Conservation (phyloP, 1,140 invertebrate species). For the Zaprionus africanus region DNA sequence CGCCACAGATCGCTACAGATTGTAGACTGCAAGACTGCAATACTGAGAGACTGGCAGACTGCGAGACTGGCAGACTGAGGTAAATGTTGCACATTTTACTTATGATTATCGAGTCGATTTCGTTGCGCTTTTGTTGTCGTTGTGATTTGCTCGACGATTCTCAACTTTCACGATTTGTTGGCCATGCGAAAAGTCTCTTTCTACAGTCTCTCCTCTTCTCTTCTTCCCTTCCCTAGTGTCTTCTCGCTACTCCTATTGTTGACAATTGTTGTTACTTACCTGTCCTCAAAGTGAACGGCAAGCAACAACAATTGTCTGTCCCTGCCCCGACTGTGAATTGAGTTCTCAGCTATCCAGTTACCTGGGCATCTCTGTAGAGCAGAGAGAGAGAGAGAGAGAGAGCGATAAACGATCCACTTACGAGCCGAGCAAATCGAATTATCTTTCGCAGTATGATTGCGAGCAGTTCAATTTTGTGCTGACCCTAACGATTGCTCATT, state of each 20-base stretch:
- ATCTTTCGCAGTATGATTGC: neutral
- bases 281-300: slow-evolving; percentile 60
- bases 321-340: slow-evolving; percentile 31
- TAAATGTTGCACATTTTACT: slow-evolving; percentile 58
- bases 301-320: slow-evolving; percentile 33
- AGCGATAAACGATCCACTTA: slow-evolving; percentile 30
- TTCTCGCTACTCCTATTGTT: slow-evolving; percentile 30
- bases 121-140: slow-evolving; percentile 22
- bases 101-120: slow-evolving; percentile 68
- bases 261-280: slow-evolving; percentile 55
- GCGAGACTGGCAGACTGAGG: neutral
- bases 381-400: neutral
- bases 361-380: slow-evolving; percentile 40
- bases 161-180: slow-evolving; percentile 74
- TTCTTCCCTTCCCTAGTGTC: neutral
- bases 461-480: neutral
- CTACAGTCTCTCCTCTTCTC: neutral
- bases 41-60: neutral
- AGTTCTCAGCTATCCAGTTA: slow-evolving; percentile 68
- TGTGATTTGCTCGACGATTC: slow-evolving; percentile 59
- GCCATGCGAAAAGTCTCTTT: slow-evolving; percentile 17
- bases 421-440: slow-evolving; percentile 6
- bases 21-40: slow-evolving; percentile 4
- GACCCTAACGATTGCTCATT: neutral
- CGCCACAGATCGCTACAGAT: slow-evolving; percentile 6